phyloP scores from a whole-genome alignment of 2,797 vertebrate genomes.

The Etheostoma perlongum region DNA sequence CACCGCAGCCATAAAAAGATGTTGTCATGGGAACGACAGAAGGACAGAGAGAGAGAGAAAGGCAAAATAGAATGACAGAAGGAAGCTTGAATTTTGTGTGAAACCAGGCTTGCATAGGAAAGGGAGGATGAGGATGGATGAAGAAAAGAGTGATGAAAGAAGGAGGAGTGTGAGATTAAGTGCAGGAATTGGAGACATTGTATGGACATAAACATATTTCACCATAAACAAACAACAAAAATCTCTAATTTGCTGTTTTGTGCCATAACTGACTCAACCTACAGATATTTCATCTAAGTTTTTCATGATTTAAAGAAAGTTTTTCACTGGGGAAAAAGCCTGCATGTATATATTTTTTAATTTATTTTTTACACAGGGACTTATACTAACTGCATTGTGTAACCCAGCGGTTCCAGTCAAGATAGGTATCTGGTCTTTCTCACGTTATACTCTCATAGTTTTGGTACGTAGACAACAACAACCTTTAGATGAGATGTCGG shows the following conservation, averaged over 20 bases:
- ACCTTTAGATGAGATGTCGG: background rate
- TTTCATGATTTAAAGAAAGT: background rate
- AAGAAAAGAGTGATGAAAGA: background rate
- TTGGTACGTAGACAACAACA: background rate
- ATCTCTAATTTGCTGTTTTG: background rate
- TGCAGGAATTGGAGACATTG: too few species aligned
- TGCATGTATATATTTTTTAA: too few species aligned
- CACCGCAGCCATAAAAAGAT: constrained; percentile 66
- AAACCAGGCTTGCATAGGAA: constrained; percentile 29
- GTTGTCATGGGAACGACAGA: constrained; percentile 61
- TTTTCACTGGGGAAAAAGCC: background rate
- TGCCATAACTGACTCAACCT: background rate
- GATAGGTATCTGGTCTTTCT: background rate
- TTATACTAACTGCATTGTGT: background rate
- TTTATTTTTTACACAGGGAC: too few species aligned
- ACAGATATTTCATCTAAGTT: background rate
- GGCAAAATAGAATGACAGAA: constrained; percentile 31
- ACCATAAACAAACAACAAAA: background rate
- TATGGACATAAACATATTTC: background rate
- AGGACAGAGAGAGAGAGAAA: background rate
- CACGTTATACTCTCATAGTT: too few species aligned
- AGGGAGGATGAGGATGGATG: constrained; percentile 1
- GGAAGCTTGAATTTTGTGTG: constrained; percentile 18
- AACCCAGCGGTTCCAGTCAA: background rate
- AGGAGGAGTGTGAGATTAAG: background rate